Conservation (phyloP, 2,888 invertebrate species). For the Lagria hirta region DNA sequence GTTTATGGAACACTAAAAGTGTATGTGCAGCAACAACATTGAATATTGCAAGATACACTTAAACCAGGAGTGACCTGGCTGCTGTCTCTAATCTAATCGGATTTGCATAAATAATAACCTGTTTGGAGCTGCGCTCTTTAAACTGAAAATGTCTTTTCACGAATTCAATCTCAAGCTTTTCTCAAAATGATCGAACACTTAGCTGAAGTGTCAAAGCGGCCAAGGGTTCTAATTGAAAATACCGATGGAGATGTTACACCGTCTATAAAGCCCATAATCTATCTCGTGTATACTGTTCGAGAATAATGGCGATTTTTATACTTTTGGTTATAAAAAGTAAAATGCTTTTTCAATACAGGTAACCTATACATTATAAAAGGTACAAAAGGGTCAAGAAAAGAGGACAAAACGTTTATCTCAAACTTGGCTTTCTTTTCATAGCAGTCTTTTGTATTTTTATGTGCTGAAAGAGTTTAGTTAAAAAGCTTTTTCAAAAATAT, state of each 20-base stretch:
- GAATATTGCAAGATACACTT: constrained; percentile 25
- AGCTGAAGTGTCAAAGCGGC: too few relatives aligned
- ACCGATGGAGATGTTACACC: constrained; percentile 5
- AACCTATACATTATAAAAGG: constrained; percentile 14
- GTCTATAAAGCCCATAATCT: too few relatives aligned
- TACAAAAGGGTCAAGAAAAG: constrained; percentile 26
- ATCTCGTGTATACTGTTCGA: too few relatives aligned
- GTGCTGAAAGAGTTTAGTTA: constrained; percentile 11
- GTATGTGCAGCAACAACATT: constrained; percentile 19
- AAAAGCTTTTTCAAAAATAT: constrained; percentile 14
- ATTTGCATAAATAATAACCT: constrained; percentile 24
- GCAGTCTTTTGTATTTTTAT: constrained; percentile 17
- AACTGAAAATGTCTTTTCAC: too few relatives aligned
- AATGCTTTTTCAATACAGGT: constrained; percentile 24
- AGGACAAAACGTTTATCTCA: constrained; percentile 20
- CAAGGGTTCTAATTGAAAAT: constrained; percentile 10
- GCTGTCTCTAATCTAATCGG: constrained; percentile 26
- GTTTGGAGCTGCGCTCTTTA: too few relatives aligned
- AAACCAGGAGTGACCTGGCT: constrained; percentile 23
- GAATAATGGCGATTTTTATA: constrained; percentile 14
- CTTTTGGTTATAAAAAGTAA: constrained; percentile 16
- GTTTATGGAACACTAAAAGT: constrained; percentile 18
- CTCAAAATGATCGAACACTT: too few relatives aligned
- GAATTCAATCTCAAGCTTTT: too few relatives aligned
- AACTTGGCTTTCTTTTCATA: constrained; percentile 15